Evolutionary conservation across 2,797 vertebrate species (phyloP), one percentile per base, ranked within the genome.

Genomic region (Chaunax sp.): DNA sequence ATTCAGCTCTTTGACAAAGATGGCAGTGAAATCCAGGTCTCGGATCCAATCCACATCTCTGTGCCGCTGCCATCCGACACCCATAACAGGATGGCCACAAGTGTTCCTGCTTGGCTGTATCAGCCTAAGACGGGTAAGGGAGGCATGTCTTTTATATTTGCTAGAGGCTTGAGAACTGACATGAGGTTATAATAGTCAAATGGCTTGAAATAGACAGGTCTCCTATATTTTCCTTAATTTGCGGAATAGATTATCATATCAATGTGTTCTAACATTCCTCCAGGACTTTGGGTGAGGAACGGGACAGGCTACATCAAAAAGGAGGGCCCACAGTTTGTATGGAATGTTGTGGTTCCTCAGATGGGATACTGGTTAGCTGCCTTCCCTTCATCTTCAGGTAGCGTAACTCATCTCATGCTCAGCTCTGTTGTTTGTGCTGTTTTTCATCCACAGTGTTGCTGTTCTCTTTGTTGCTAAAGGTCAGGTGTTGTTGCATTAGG

Each of bases 341-440:
- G 97, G 96, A 97, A 95, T 0, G 95, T 97, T 0, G 89, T 95
- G 71, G 96, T 96, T 67, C 93, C 96, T 43, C 96, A 97, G 84
- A 78, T 98, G 88, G 98, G 98, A 38, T 98, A 97, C 84, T 99
- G 98, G 98, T 93, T 95, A 1, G 98, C 98, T 0, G 97, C 97
- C 19, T 94, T 98, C 75, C 95, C 96, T 6, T 92, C 96, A 3
- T 93, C 94, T 51, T 91, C 93, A 72, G 92, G 96, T 94, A 77
- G 53, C 16, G 25, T 2, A 43, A 15, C 51, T 53, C 51, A 9
- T 37, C 22, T 46, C 25, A 52, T 3, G n/a, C 7, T 45, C 35
- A 3, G 0, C 54, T 57, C 43, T 64, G 41, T 38, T 25, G 55
- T 18, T 37, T 9, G n/a, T 26, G 15, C 33, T 65, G 41, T 44